phyloP scores from a whole-genome alignment of 2,113 vertebrate genomes.

The Apodemus sylvaticus region DNA sequence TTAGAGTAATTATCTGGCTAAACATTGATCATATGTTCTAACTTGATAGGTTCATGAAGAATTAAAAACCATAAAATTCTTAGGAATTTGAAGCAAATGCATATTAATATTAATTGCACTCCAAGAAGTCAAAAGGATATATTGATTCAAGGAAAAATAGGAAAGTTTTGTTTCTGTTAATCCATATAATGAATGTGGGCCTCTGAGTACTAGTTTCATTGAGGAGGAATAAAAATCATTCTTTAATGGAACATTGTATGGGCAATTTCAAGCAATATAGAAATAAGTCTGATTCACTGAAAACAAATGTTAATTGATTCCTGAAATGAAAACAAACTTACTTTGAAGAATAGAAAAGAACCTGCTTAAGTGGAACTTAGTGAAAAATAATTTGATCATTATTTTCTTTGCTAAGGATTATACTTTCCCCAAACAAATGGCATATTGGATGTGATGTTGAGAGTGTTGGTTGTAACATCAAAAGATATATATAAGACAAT shows the following conservation, averaged over 20 bases:
- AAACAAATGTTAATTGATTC: accelerated
- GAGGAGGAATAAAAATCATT: background rate
- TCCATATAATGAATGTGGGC: background rate
- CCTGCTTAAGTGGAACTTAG: background rate
- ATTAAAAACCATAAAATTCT: background rate
- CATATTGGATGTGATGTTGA: background rate
- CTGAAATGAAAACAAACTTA: background rate
- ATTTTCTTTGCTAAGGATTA: background rate
- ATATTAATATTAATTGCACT: background rate
- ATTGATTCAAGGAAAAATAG: background rate
- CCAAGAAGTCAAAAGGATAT: background rate
- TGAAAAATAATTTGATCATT: background rate
- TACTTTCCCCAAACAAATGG: background rate
- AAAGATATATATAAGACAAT: background rate
- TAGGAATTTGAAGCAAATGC: background rate
- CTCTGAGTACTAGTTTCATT: background rate
- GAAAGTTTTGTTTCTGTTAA: background rate
- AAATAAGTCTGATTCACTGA: background rate
- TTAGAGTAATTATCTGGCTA: too few species aligned
- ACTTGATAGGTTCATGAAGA: too few species aligned
- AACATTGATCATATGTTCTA: too few species aligned
- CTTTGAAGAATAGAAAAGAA: background rate
- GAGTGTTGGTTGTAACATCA: background rate
- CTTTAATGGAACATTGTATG: background rate
- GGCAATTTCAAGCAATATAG: background rate